Evolutionary conservation across 2,797 vertebrate species (phyloP).

Genomic region (Aselliscus stoliczkanus): DNA sequence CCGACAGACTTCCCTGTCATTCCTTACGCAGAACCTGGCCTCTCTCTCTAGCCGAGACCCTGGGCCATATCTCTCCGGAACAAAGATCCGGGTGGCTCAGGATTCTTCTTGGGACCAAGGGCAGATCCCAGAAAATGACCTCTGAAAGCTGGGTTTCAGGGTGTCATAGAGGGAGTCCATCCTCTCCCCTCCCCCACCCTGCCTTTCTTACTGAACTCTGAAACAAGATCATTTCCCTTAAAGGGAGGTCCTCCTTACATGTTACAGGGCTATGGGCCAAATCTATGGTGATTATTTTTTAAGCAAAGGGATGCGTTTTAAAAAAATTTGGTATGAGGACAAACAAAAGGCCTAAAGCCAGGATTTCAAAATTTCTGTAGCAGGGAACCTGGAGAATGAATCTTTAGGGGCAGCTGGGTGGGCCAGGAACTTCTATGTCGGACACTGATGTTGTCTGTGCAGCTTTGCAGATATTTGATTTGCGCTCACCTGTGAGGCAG

Average conservation of each 20-base stretch:
- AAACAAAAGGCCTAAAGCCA: not conserved
- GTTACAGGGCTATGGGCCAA: not conserved
- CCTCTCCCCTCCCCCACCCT: too few species aligned
- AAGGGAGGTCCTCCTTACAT: not conserved
- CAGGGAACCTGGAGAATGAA: not conserved
- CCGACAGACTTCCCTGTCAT: not conserved
- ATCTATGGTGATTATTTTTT: not conserved
- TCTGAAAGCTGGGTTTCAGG: not conserved
- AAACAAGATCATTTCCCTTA: not conserved
- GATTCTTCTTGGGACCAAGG: not conserved
- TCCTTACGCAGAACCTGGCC: not conserved
- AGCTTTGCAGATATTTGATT: not conserved
- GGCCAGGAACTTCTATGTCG: not conserved
- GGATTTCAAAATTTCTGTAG: not conserved
- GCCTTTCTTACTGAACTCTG: not conserved
- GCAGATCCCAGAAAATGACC: not conserved
- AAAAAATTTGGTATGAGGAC: not conserved
- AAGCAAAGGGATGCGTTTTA: not conserved
- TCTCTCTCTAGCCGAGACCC: not conserved
- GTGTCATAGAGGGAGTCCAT: not conserved
- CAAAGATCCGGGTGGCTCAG: not conserved
- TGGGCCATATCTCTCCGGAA: not conserved
- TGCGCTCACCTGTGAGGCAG: not conserved
- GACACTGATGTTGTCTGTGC: fast-evolving
- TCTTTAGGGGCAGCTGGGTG: not conserved